phyloP scores from a whole-genome alignment of 2,113 vertebrate genomes.

The Oncorhynchus masou region DNA sequence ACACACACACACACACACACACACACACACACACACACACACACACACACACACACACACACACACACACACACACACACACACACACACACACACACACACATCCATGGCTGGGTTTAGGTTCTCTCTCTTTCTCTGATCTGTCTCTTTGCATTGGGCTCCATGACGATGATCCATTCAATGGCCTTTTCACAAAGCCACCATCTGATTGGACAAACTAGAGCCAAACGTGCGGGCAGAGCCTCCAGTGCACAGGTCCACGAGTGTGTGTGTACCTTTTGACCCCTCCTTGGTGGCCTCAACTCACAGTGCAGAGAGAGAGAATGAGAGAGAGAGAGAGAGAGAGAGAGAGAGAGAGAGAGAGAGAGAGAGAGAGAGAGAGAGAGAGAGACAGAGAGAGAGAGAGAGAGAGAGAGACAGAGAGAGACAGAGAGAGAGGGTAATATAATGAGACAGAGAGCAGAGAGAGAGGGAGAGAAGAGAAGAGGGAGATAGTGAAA shows the following conservation, averaged over 20 bases:
- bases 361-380: neutral
- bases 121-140: slow-evolving; percentile 58
- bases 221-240: slow-evolving; percentile 45
- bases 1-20: slow-evolving; percentile 23
- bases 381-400: too few species aligned
- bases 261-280: slow-evolving; percentile 42
- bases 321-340: slow-evolving; percentile 24
- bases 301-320: slow-evolving; percentile 6
- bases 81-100: slow-evolving; percentile 23
- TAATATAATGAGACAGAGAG: too few species aligned
- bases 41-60: slow-evolving; percentile 23
- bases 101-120: slow-evolving; percentile 33
- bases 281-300: slow-evolving; percentile 29
- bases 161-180: slow-evolving; percentile 70
- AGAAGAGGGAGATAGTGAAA: neutral
- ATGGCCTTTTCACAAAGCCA: slow-evolving; percentile 56
- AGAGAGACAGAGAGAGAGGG: too few species aligned
- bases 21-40: slow-evolving; percentile 23
- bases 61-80: slow-evolving; percentile 23
- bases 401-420: too few species aligned
- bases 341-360: slow-evolving; percentile 1
- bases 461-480: slow-evolving; percentile 14
- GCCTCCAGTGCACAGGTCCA: slow-evolving; percentile 39
- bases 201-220: slow-evolving; percentile 44
- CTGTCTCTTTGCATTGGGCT: slow-evolving; percentile 69